A percentile compares a stretch with the other conserved stretches of the same genome.
phyloP scores from a whole-genome alignment of 2,113 vertebrate genomes.

The Alectura lathami region DNA sequence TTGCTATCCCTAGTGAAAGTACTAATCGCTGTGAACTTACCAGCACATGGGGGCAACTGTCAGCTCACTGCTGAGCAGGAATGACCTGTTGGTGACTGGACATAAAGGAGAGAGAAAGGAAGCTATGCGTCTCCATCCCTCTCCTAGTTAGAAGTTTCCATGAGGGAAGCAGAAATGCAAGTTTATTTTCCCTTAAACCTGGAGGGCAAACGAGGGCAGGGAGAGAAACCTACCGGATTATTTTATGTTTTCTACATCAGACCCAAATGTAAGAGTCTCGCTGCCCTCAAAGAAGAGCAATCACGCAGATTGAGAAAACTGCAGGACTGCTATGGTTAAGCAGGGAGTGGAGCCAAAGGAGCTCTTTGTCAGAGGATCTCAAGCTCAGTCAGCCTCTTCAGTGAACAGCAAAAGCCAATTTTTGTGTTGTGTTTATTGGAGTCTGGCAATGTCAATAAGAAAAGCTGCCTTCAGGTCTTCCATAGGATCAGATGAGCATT shows the following conservation, averaged over 20 bases:
- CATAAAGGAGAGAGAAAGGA: neutral
- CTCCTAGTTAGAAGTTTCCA: neutral
- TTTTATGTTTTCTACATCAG: neutral
- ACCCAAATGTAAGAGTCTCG: neutral
- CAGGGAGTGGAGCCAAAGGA: accelerated
- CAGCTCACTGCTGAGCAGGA: neutral
- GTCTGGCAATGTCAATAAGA: neutral
- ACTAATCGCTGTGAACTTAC: neutral
- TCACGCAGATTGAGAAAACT: neutral
- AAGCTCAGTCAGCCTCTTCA: neutral
- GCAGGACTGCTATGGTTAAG: neutral
- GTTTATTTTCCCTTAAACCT: neutral
- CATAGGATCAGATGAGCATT: neutral
- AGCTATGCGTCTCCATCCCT: accelerated
- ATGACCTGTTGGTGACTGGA: neutral
- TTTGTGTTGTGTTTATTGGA: neutral
- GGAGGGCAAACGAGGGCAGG: neutral
- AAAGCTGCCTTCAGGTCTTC: neutral
- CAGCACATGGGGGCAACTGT: neutral
- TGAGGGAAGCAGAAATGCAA: neutral
- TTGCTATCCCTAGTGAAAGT: neutral
- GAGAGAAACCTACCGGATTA: neutral
- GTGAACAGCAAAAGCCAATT: neutral
- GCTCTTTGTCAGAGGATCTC: neutral
- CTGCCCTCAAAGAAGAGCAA: neutral